Conservation (phyloP, 2,888 invertebrate genomes). For the Marasmarcha lunaedactyla region DNA sequence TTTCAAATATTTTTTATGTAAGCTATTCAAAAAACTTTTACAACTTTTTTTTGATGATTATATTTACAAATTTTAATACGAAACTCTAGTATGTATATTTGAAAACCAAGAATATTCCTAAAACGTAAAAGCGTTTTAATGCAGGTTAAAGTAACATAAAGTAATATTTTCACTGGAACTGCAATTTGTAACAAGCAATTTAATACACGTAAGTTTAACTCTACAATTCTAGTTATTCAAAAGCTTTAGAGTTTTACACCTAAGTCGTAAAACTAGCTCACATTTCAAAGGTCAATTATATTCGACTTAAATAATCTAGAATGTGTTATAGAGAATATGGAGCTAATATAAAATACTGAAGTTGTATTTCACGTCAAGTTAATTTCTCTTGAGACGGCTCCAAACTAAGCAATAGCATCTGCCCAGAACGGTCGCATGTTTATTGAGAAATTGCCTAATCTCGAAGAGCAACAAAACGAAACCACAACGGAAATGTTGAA, state of each 20-base stretch:
- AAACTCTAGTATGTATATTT: no score
- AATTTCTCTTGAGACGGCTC: constrained; percentile 64
- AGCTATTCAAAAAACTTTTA: no score
- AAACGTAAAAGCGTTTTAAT: no score
- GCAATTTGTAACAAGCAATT: no score
- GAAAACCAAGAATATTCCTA: no score
- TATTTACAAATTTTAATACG: no score
- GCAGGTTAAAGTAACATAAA: no score
- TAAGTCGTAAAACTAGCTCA: constrained; percentile 7
- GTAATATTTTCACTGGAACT: no score
- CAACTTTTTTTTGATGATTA: no score
- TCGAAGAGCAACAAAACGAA: constrained; percentile 67
- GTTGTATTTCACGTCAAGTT: constrained; percentile 60
- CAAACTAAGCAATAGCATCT: constrained; percentile 59
- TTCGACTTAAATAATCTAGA: constrained; percentile 35
- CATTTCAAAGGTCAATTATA: constrained; percentile 26
- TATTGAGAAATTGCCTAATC: constrained; percentile 66
- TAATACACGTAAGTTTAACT: not conserved
- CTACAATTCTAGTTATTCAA: not conserved
- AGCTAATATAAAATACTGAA: constrained; percentile 16
- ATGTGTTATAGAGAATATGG: constrained; percentile 39
- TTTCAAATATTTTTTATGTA: no score
- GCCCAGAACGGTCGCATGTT: constrained; percentile 53
- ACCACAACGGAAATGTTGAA: constrained; percentile 66
- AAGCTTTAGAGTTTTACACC: not conserved